phyloP scores from a whole-genome alignment of 2,113 vertebrate genomes.

The Poeciliopsis prolifica region DNA sequence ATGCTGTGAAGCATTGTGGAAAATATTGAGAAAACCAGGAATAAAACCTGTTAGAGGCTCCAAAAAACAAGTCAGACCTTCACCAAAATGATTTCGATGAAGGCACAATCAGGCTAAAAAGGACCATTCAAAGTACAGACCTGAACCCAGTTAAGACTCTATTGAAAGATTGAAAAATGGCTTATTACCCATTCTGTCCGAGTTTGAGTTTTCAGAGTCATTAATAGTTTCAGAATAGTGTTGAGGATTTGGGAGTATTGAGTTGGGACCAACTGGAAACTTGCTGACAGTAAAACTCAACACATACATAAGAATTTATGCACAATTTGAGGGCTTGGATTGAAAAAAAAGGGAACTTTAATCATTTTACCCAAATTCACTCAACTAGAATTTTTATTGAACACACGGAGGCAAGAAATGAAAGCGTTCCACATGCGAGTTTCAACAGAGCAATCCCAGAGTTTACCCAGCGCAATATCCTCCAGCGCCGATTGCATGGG shows the following conservation, averaged over 20 bases:
- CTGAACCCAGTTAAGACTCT: background rate
- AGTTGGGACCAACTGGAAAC: constrained; percentile 8
- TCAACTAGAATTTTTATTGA: constrained; percentile 29
- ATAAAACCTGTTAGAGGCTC: no score
- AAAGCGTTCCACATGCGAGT: constrained; percentile 48
- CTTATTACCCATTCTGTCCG: background rate
- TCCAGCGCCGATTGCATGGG: constrained; percentile 45
- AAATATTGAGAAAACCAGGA: no score
- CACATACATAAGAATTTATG: constrained; percentile 29
- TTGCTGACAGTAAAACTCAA: constrained; percentile 40
- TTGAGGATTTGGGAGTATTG: background rate
- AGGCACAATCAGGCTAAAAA: background rate
- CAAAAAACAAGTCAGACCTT: background rate
- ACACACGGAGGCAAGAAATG: constrained; percentile 49
- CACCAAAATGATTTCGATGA: background rate
- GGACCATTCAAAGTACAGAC: background rate
- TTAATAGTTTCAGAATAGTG: background rate
- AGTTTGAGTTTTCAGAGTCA: background rate
- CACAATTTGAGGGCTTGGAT: constrained; percentile 27
- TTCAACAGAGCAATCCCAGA: constrained; percentile 64
- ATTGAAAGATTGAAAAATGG: background rate
- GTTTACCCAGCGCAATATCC: constrained; percentile 67
- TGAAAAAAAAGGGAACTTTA: background rate
- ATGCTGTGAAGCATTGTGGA: no score
- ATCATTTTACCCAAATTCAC: constrained; percentile 35